These are phyloP conservation scores for Pollenia labialis DNA, from an alignment of 2,888 invertebrate species.

Conservation along the genomic window DNA sequence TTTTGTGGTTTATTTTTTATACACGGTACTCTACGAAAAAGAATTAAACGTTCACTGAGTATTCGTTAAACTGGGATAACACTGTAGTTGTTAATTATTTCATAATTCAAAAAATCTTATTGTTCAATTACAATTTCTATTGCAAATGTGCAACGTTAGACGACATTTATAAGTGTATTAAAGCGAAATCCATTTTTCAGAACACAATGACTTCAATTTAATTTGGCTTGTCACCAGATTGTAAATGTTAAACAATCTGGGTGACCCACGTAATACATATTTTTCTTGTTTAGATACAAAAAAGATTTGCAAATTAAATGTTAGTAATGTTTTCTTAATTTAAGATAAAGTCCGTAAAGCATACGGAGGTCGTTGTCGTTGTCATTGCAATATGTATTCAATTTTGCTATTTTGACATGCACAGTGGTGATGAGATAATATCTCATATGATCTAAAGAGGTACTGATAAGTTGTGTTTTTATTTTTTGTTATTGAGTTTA, in stretches of 20 bases:
- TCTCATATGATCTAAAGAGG: no score
- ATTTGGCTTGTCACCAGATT: slow-evolving; percentile 33
- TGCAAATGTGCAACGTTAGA: background rate
- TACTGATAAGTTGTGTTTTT: no score
- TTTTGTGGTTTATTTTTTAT: no score
- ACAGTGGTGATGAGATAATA: background rate
- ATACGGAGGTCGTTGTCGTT: slow-evolving; percentile 19
- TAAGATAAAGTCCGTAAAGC: background rate
- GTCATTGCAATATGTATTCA: slow-evolving; percentile 30
- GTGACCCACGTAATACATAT: slow-evolving; percentile 5
- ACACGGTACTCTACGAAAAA: no score
- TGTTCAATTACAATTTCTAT: slow-evolving; percentile 7
- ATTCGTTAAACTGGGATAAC: no score
- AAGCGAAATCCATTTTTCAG: slow-evolving; percentile 18
- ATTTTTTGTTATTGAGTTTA: no score
- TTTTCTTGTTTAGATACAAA: slow-evolving; percentile 17
- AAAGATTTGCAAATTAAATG: slow-evolving; percentile 8
- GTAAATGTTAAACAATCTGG: slow-evolving; percentile 3
- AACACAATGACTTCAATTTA: slow-evolving; percentile 48
- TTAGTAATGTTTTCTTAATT: slow-evolving; percentile 15
- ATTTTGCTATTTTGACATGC: background rate
- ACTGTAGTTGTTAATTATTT: slow-evolving; percentile 5
- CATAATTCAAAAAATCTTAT: slow-evolving; percentile 12
- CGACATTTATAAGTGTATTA: background rate
- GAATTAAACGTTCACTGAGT: no score